Base-by-base conservation (phyloP, 2,113 vertebrate species). In the Gambusia holbrooki region DNA sequence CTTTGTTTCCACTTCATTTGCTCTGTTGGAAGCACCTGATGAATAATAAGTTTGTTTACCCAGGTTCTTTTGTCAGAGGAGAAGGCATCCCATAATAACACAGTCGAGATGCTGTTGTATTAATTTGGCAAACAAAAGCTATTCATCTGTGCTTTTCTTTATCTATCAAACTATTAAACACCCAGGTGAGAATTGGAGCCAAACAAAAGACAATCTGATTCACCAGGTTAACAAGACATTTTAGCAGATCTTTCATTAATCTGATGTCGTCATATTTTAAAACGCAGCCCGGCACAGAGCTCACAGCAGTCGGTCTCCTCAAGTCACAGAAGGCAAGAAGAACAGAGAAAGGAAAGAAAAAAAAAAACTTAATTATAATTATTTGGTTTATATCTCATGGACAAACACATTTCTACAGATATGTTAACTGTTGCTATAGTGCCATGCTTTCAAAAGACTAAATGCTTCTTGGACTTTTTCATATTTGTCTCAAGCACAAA, bases 11-110 rank as follows among this genome's bases (percentile, higher is more conserved):
- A 86, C 87, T 90, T 87, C 83, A 88, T 93, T 92, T 91, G 70
- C 72, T 88, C 62, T 27, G 75, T 72, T 81, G 73, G 89, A 84
- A 66, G 69, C 81, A 84, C 78, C 84, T 92, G 79, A 94, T 93
- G 93, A 93, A 95, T 94, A 93, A 92, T 92, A 93, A 94, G 87
- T 81, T 66, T 91, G 92, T 94, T 94, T 93, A 89, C 87, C 66
- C 81, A 58, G 51, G 68, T 74, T 80, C 69, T 62, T 85, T 90
- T 92, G 86, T 91, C 82, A 82, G 72, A 22, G 66, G 65, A 89
- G 87, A 90, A 87, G 82, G 79, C 83, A 79, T 77, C 77, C 82
- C 80, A 66, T 88, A 90, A 90, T 86, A 89, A 88, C 84, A 74
- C 66, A 76, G 88, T 87, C 90, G 87, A 89, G 80, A 90, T 80